Evolutionary conservation across 1,140 invertebrate genomes (phyloP), one percentile per base, ranked within the genome.

Genomic region (Lucilia sericata): DNA sequence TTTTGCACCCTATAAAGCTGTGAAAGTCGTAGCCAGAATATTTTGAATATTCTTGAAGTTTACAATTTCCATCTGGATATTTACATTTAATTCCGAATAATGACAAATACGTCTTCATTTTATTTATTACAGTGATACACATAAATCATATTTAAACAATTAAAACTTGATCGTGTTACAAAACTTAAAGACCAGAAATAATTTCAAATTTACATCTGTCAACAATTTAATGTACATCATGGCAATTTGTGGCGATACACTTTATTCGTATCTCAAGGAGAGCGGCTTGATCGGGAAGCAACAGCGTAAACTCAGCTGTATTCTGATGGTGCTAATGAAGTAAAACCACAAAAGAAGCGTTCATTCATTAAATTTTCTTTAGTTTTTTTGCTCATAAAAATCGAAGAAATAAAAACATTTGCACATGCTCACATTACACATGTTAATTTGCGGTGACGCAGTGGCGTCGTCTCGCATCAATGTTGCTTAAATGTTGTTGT

Each of bases 381-480:
- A 2, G 5, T 60, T 60, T 30, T 60, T n/a, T 60, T n/a, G 14
- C n/a, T 60, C 14, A 3, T 60, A n/a, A n/a, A n/a, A 7, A n/a
- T 17, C 13, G 0, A 17, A 60, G 14, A 34, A 25, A 76, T 30
- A 42, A n/a, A 51, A 51, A 12, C n/a, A 80, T 80, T 80, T 80
- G 76, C 76, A 80, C 76, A 80, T 80, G 76, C 76, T 47, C 76
- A 49, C 9, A 13, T 49, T 14, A 49, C n/a, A 21, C 76, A 49
- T 49, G 76, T 80, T 49, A 80, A 80, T 80, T 80, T 80, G 76
- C 76, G 76, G 76, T 80, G 76, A 49, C 76, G 42, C 19, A 49
- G 42, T 80, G 76, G 76, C 76, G 76, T 80, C 76, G 76, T 80
- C 42, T 80, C 76, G 21, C 76, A 80, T 80, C 76, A 80, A 80